Base-by-base conservation (phyloP, 92 coral and sea anemone genomes). In the Galaxea fascicularis region DNA sequence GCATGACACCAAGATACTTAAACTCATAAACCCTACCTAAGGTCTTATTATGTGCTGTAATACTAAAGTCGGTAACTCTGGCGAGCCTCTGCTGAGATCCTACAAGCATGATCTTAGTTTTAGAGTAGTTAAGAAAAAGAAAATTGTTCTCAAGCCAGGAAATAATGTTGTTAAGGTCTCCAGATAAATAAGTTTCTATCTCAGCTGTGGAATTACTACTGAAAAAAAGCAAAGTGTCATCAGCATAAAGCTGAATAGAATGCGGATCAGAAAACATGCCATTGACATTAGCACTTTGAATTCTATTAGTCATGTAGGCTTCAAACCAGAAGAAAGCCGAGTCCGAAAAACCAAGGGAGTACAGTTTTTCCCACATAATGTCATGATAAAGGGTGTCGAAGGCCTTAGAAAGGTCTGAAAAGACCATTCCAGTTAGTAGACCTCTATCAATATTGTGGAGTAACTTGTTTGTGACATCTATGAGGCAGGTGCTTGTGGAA, bases 401-500 rank as follows among this genome's bases (percentile, higher is more conserved):
- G 24, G 80, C 71, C 35, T 83, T 83, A 60, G 72, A 65, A 4
- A 87, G 82, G 49, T 87, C 76, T 54, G 75, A 82, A 82, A 88
- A 82, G 8, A 82, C 77, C 82, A 88, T 62, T 21, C 91, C 84
- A 18, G 88, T 88, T 8, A 76, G 65, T 29, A 21, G 74, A 3
- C 88, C 88, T 58, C 65, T 88, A 53, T 88, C 78, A 10, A 85
- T 74, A 74, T 86, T 86, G 10, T 86, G 30, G 71, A 86, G 89
- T 15, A 86, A 39, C 39, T 12, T 77, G 84, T 83, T 89, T 22
- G 92, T 89, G 15, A 83, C 80, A 65, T 89, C 85, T 16, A 74
- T 79, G 20, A 89, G 92, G 71, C 88, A 82, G 0, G 80, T 89
- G 22, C 80, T 66, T 7, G 92, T 89, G 57, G 92, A 89, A 85